These are phyloP conservation scores for Coremacera marginata DNA, from an alignment of 2,888 invertebrate species.

Conservation along the genomic window DNA sequence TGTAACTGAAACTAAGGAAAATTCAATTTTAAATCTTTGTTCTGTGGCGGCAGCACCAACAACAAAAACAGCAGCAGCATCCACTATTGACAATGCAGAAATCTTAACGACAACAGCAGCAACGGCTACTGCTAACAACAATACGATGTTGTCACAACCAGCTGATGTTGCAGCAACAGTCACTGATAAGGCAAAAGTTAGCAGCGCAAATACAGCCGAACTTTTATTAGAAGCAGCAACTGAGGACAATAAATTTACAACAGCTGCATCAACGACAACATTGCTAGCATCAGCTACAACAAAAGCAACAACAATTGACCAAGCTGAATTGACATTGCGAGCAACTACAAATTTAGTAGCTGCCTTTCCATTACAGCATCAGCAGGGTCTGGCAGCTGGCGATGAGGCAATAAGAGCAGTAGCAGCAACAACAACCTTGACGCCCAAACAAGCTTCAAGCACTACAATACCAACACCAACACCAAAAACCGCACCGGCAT, in stretches of 20 bases:
- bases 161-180: slow-evolving; percentile 21
- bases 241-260: slow-evolving; percentile 48
- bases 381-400: slow-evolving; percentile 1
- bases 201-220: slow-evolving; percentile 11
- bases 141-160: slow-evolving; percentile 26
- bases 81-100: slow-evolving; percentile 46
- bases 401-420: slow-evolving; percentile 18
- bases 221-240: slow-evolving; percentile 34
- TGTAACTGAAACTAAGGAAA: slow-evolving; percentile 19
- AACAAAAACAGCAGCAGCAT: slow-evolving; percentile 42
- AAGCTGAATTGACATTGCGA: slow-evolving; percentile 45
- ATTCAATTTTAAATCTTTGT: not conserved
- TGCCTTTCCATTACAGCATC: slow-evolving; percentile 18
- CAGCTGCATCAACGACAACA: slow-evolving; percentile 45
- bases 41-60: slow-evolving; percentile 9
- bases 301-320: slow-evolving; percentile 31
- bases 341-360: slow-evolving; percentile 44
- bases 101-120: slow-evolving; percentile 40
- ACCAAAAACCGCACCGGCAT: slow-evolving; percentile 10
- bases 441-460: not conserved
- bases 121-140: slow-evolving; percentile 30
- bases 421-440: slow-evolving; percentile 17
- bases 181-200: slow-evolving; percentile 1
- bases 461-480: slow-evolving; percentile 28
- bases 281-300: slow-evolving; percentile 44